Conservation (phyloP, 2,888 invertebrate genomes). For the Cerceris rybyensis region DNA sequence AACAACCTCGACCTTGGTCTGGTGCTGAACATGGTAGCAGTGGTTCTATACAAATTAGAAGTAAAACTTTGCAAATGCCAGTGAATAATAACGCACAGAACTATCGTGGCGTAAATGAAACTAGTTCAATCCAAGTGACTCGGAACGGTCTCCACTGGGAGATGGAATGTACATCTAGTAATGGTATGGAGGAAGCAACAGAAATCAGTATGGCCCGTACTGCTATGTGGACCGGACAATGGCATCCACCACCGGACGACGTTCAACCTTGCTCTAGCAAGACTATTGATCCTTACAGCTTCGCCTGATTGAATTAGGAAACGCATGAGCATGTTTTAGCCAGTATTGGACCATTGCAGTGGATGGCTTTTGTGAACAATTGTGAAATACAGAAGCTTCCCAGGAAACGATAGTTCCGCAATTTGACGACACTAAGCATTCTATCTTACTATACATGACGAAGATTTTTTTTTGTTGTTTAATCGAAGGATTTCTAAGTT, state of each 20-base stretch:
- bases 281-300: conserved; percentile 78
- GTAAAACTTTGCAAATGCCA: conserved; percentile 61
- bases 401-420: conserved; percentile 39
- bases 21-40: conserved; percentile 52
- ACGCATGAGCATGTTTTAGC: conserved; percentile 29
- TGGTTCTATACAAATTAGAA: conserved; percentile 59
- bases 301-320: conserved; percentile 70
- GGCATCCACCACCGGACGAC: conserved; percentile 76
- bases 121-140: conserved; percentile 68
- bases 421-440: conserved; percentile 23
- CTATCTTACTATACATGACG: conserved; percentile 22
- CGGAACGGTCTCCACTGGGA: conserved; percentile 78
- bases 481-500: conserved; percentile 1
- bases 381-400: conserved; percentile 46
- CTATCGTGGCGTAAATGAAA: conserved; percentile 62
- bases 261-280: conserved; percentile 80
- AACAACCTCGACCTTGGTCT: conserved; percentile 63
- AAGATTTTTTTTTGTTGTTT: neutral
- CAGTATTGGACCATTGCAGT: conserved; percentile 39
- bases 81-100: conserved; percentile 72
- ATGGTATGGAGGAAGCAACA: conserved; percentile 65
- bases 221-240: conserved; percentile 76
- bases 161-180: conserved; percentile 68
- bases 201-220: conserved; percentile 71
- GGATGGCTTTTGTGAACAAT: conserved; percentile 54